Base-by-base conservation (phyloP, 2,888 invertebrate genomes). In the Dasypogon diadema region DNA sequence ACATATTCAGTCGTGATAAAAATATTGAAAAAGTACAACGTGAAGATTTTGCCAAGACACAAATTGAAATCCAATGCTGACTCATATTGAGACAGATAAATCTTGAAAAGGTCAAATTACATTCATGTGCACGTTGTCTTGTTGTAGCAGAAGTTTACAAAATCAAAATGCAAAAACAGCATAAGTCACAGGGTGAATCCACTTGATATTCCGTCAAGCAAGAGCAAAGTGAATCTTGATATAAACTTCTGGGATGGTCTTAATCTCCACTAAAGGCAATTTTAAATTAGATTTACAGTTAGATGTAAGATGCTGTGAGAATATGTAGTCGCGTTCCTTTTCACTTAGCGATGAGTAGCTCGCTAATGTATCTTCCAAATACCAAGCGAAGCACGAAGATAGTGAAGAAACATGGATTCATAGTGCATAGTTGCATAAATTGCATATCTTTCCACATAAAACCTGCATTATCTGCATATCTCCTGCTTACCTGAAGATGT, bases 341-440 rank as follows among this genome's bases (percentile, higher is more conserved):
- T 56, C 26, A 56, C 26, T 56, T 56, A 24, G 56, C 26, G 14
- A 37, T 21, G 46, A 65, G 21, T 21, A 65, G 42, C n/a, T 46
- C 42, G 22, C 46, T 65, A 65, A 65, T 65, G 65, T 30, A 65
- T 65, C 65, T 65, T 42, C 65, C 65, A 65, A 65, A 65, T 65
- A 42, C 65, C 65, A 65, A 24, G n/a, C 14, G 46, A 21, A 46
- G 46, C 65, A 65, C 65, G 65, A 65, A 65, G 65, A 65, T 65
- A 22, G 65, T 46, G 65, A 22, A 22, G 65, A 65, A 65, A 65
- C 65, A 65, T 30, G 65, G 12, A 65, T 42, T 46, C 65, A 65
- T 46, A 65, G 65, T 22, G 65, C 46, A 22, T 42, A 65, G 65
- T 65, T 65, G 65, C 65, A 65, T 65, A 65, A 65, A 65, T 65